These are phyloP conservation scores for Caenorhabditis uteleia DNA, from an alignment of 2,888 invertebrate species.

Conservation along the genomic window DNA sequence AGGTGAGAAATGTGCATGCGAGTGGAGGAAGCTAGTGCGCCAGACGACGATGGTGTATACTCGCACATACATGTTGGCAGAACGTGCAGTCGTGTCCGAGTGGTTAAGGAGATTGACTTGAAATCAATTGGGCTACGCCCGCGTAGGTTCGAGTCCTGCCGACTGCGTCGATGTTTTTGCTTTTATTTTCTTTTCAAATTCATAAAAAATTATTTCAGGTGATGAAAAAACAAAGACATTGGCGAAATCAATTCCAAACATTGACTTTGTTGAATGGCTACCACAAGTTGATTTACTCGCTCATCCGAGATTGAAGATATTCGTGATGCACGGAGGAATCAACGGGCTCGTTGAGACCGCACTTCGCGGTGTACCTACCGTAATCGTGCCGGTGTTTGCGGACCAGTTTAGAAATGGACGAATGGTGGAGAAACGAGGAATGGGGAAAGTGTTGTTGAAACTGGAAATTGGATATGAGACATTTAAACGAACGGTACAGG, in stretches of 20 bases:
- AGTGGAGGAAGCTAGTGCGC: too few relatives aligned
- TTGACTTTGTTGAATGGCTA: constrained; percentile 61
- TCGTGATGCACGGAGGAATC: constrained; percentile 66
- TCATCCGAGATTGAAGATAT: constrained; percentile 60
- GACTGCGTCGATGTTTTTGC: too few relatives aligned
- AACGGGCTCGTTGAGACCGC: constrained; percentile 64
- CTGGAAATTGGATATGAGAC: constrained; percentile 39
- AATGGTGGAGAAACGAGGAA: constrained; percentile 58
- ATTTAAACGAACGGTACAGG: constrained; percentile 30
- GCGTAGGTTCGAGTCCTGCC: too few relatives aligned
- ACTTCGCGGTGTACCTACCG: constrained; percentile 59
- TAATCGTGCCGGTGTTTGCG: constrained; percentile 65
- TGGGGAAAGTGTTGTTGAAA: constrained; percentile 55
- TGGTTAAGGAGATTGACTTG: too few relatives aligned
- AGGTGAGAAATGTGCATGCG: constrained; percentile 22
- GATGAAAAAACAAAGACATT: constrained; percentile 46
- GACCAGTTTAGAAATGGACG: constrained; percentile 66
- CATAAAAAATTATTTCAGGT: constrained; percentile 8
- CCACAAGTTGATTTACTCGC: constrained; percentile 65
- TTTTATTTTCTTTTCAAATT: background rate
- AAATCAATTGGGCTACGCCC: too few relatives aligned
- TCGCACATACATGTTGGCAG: too few relatives aligned
- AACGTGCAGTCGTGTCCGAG: too few relatives aligned
- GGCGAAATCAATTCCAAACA: constrained; percentile 46
- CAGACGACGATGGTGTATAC: too few relatives aligned